Conservation (phyloP, 2,888 invertebrate species). For the Ophonus ardosiacus region DNA sequence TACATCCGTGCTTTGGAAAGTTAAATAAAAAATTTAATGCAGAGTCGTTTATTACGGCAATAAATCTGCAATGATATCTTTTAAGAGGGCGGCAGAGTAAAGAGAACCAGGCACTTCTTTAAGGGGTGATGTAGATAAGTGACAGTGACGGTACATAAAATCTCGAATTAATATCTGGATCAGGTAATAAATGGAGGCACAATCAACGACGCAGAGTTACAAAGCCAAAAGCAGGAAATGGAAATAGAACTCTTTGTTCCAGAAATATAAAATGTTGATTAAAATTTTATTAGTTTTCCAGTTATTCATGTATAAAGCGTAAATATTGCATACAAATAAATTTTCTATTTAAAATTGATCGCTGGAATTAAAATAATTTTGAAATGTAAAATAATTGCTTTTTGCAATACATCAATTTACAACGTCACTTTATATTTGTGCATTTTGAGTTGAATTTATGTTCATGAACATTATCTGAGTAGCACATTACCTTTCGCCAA, state of each 20-base stretch:
- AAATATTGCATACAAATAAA: no score
- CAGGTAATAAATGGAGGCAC: conserved; percentile 22
- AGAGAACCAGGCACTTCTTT: background rate
- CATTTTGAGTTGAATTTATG: no score
- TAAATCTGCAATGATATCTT: conserved; percentile 17
- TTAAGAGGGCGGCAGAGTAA: background rate
- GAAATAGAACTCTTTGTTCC: background rate
- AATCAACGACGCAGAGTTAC: background rate
- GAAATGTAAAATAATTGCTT: no score
- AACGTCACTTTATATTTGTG: no score
- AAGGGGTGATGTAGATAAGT: conserved; percentile 16
- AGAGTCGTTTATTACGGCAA: conserved; percentile 8
- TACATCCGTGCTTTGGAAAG: background rate
- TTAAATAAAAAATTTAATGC: conserved; percentile 25
- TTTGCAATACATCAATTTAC: no score
- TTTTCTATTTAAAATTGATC: no score
- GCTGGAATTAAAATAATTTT: no score
- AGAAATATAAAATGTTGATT: background rate
- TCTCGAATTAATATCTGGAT: conserved; percentile 19
- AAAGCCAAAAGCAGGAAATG: background rate
- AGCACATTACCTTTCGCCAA: no score
- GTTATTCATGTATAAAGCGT: no score
- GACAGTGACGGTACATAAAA: conserved; percentile 3
- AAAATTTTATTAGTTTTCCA: background rate
- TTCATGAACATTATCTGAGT: no score